Evolutionary conservation across 1,140 invertebrate genomes (phyloP).

Genomic region (Drosophila burlai): DNA sequence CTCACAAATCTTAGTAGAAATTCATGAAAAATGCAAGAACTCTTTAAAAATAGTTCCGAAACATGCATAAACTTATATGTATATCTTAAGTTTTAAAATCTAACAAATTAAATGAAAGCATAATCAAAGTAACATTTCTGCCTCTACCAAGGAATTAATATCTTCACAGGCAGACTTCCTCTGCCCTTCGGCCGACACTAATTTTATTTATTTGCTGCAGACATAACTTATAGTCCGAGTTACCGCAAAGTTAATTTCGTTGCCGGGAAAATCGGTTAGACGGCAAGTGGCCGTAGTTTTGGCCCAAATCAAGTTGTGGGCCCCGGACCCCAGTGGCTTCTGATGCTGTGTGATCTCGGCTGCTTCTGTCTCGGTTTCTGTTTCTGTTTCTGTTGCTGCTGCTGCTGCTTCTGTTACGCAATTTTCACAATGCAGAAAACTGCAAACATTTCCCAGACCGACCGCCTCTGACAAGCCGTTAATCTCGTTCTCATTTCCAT

Average conservation of each 20-base stretch:
- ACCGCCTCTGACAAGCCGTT: slow-evolving; percentile 32
- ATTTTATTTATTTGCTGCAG: slow-evolving; percentile 45
- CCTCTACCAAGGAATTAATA: neutral
- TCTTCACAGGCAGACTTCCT: slow-evolving; percentile 1
- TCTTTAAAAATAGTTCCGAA: too few species aligned
- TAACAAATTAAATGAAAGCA: too few species aligned
- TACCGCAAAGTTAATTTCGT: slow-evolving; percentile 41
- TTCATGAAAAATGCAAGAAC: neutral
- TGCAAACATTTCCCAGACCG: slow-evolving; percentile 65
- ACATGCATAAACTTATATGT: too few species aligned
- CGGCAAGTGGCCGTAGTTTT: slow-evolving; percentile 23
- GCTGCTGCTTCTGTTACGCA: slow-evolving; percentile 31
- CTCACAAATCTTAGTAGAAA: neutral
- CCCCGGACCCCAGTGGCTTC: slow-evolving; percentile 8
- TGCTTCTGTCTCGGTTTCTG: slow-evolving; percentile 1
- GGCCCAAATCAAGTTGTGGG: slow-evolving; percentile 41
- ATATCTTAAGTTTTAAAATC: too few species aligned
- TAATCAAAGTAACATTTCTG: neutral
- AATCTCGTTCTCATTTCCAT: slow-evolving; percentile 47
- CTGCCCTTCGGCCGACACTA: slow-evolving; percentile 18
- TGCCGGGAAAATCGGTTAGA: slow-evolving; percentile 14
- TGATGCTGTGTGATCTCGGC: slow-evolving; percentile 18
- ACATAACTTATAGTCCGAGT: slow-evolving; percentile 32
- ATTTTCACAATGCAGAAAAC: slow-evolving; percentile 65
- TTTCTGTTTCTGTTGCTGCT: slow-evolving; percentile 1